These are phyloP conservation scores for Nasonia longicornis DNA, from an alignment of 1,140 invertebrate species.

Conservation along the genomic window DNA sequence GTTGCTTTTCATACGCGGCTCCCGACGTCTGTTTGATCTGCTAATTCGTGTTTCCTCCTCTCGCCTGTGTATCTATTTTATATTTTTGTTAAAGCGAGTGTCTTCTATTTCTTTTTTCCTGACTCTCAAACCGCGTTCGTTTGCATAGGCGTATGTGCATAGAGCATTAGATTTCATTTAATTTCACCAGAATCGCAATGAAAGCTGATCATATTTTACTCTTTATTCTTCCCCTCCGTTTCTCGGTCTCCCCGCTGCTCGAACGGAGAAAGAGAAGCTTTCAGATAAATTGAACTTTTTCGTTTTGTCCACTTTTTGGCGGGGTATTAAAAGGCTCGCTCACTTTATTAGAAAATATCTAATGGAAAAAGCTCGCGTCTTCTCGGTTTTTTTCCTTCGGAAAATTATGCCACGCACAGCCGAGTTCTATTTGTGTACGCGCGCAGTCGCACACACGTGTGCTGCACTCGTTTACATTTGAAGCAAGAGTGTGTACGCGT, in stretches of 20 bases:
- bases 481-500: background rate
- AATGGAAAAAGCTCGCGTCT: background rate
- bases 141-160: background rate
- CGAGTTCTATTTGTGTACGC: conserved; percentile 22
- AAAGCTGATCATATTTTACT: conserved; percentile 29
- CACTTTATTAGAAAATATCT: conserved; percentile 3
- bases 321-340: conserved; percentile 24
- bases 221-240: background rate
- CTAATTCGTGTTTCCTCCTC: conserved; percentile 51
- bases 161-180: conserved; percentile 10
- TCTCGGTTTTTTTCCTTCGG: background rate
- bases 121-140: background rate
- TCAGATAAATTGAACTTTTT: conserved; percentile 36
- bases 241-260: background rate
- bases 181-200: conserved; percentile 1
- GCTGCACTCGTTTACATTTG: conserved; percentile 18
- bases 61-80: conserved; percentile 14
- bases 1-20: background rate
- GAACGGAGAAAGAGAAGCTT: conserved; percentile 20
- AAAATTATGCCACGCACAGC: conserved; percentile 18
- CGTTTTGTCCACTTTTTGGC: conserved; percentile 18
- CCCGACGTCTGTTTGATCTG: conserved; percentile 45
- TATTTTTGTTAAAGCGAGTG: background rate
- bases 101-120: background rate
- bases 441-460: conserved; percentile 15